These are phyloP conservation scores for Mionectes olivaceus DNA, from an alignment of 2,797 vertebrate genomes.

Conservation along the genomic window DNA sequence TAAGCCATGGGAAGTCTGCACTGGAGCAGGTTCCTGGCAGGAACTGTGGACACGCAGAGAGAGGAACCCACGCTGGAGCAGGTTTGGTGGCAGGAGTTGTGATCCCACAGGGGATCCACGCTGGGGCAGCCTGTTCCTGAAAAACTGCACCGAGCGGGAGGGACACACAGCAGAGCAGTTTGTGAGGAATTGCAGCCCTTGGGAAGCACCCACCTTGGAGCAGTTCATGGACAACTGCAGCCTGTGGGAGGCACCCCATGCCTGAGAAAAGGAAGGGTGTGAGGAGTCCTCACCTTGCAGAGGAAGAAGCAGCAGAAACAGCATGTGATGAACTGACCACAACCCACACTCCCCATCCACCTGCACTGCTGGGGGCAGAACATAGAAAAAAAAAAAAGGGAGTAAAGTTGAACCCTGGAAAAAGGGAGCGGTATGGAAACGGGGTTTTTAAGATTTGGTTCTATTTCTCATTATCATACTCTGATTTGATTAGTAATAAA, in stretches of 20 bases:
- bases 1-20: accelerated
- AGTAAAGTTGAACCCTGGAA: background rate
- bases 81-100: background rate
- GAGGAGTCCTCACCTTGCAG: background rate
- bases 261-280: background rate
- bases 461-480: background rate
- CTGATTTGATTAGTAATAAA: background rate
- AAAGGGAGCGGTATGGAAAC: background rate
- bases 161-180: background rate
- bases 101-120: background rate
- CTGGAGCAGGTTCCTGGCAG: background rate
- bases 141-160: background rate
- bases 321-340: accelerated
- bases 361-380: background rate
- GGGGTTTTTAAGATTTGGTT: background rate
- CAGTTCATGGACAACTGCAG: background rate
- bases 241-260: background rate
- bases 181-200: background rate
- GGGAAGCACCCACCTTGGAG: background rate
- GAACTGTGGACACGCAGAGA: background rate
- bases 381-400: background rate
- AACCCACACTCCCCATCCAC: background rate
- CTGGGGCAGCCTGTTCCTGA: background rate
- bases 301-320: background rate
- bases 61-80: background rate